Conservation (phyloP, 2,888 invertebrate species). For the Amorpha juglandis region DNA sequence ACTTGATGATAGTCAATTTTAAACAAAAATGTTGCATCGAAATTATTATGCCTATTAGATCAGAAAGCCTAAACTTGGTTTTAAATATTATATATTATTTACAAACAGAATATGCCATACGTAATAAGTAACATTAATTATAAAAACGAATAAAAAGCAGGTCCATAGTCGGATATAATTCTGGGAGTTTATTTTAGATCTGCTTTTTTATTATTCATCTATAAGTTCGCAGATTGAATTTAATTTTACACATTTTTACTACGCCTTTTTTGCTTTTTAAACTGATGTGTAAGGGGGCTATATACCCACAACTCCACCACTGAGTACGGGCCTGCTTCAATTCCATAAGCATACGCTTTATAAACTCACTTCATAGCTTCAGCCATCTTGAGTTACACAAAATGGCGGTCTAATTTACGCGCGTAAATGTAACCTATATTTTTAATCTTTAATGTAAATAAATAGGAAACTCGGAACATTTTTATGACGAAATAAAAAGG, state of each 20-base stretch:
- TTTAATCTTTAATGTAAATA: constrained; percentile 46
- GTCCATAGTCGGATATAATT: neutral
- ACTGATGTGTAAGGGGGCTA: neutral
- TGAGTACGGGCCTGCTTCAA: constrained; percentile 1
- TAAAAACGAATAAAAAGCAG: neutral
- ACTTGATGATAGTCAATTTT: neutral
- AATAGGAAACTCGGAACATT: constrained; percentile 39
- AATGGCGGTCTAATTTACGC: constrained; percentile 41
- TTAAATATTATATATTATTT: neutral
- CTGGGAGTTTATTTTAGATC: neutral
- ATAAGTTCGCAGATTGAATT: neutral
- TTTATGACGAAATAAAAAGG: constrained; percentile 53
- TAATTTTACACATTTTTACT: constrained; percentile 13
- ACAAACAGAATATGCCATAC: constrained; percentile 1
- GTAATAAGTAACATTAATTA: constrained; percentile 9
- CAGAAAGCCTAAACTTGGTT: constrained; percentile 7
- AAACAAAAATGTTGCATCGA: neutral
- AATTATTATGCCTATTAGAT: neutral
- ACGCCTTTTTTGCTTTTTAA: no score
- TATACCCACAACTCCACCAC: constrained; percentile 5
- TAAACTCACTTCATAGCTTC: constrained; percentile 31
- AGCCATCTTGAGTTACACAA: constrained; percentile 48
- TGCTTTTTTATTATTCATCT: neutral
- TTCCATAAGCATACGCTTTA: constrained; percentile 11
- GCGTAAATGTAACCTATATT: constrained; percentile 30